Evolutionary conservation across 1,140 invertebrate genomes (phyloP).

Genomic region (Dreissena rostriformis): DNA sequence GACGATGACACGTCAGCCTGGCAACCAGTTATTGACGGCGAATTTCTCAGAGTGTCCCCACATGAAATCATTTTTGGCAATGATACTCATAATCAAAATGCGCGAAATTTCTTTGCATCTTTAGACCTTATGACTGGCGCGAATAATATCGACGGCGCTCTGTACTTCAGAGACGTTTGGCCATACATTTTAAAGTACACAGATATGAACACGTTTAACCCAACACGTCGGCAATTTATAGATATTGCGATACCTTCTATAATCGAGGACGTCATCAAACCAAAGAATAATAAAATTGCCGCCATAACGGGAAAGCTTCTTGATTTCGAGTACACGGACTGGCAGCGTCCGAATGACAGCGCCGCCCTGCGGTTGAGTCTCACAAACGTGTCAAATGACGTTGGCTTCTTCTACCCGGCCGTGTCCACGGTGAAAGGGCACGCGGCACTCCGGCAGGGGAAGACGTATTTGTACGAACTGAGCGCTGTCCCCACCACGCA

Average conservation of each 20-base stretch:
- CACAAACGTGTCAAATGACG: not conserved
- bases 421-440: not conserved
- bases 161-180: not conserved
- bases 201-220: slow-evolving; percentile 9
- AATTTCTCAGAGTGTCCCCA: slow-evolving; percentile 35
- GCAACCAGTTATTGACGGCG: slow-evolving; percentile 39
- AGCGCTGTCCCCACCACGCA: not conserved
- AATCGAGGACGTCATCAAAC: not conserved
- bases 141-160: slow-evolving; percentile 36
- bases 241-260: slow-evolving; percentile 1
- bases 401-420: slow-evolving; percentile 6
- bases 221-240: slow-evolving; percentile 10
- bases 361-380: not conserved
- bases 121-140: slow-evolving; percentile 56
- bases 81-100: not conserved
- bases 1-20: not conserved
- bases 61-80: slow-evolving; percentile 4
- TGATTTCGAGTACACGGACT: slow-evolving; percentile 12
- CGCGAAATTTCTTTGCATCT: slow-evolving; percentile 36
- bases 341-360: slow-evolving; percentile 7
- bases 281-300: not conserved
- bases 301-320: not conserved
- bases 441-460: not conserved
- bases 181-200: not conserved
- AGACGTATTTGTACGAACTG: slow-evolving; percentile 35